These are phyloP conservation scores for Clistopyga incitator DNA, from an alignment of 2,888 invertebrate species.

Conservation along the genomic window DNA sequence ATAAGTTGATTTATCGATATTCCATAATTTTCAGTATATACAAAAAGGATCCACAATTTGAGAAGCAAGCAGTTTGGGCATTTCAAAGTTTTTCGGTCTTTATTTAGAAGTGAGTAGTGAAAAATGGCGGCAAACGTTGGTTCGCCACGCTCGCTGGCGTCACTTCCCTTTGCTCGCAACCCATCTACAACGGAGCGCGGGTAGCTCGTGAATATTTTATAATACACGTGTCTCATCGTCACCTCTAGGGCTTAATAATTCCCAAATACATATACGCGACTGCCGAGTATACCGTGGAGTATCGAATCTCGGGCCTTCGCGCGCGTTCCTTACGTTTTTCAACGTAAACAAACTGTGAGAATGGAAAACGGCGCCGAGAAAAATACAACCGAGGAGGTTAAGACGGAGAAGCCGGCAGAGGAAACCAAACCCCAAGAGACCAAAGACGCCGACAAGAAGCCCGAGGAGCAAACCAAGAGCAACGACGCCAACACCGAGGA, in stretches of 20 bases:
- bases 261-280: not conserved
- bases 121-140: slow-evolving; percentile 35
- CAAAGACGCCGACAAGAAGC: slow-evolving; percentile 68
- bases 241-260: no score
- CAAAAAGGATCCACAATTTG: not conserved
- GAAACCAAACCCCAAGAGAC: slow-evolving; percentile 18
- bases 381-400: slow-evolving; percentile 58
- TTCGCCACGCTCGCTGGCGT: slow-evolving; percentile 12
- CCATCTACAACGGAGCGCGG: no score
- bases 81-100: slow-evolving; percentile 2
- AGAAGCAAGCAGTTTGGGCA: no score
- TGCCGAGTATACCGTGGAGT: not conserved
- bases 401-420: slow-evolving; percentile 56
- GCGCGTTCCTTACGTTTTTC: not conserved
- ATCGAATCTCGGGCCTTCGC: not conserved
- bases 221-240: slow-evolving; percentile 52
- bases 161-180: slow-evolving; percentile 63
- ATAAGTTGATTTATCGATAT: not conserved
- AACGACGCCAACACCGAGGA: slow-evolving; percentile 36
- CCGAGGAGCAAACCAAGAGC: slow-evolving; percentile 52
- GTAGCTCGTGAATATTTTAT: slow-evolving; percentile 23
- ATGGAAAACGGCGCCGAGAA: slow-evolving; percentile 76
- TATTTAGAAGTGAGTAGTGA: slow-evolving; percentile 43
- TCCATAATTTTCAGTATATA: not conserved
- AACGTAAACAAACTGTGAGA: not conserved